These are phyloP conservation scores for Galerucella pusilla DNA, from an alignment of 2,888 invertebrate species.

Conservation along the genomic window DNA sequence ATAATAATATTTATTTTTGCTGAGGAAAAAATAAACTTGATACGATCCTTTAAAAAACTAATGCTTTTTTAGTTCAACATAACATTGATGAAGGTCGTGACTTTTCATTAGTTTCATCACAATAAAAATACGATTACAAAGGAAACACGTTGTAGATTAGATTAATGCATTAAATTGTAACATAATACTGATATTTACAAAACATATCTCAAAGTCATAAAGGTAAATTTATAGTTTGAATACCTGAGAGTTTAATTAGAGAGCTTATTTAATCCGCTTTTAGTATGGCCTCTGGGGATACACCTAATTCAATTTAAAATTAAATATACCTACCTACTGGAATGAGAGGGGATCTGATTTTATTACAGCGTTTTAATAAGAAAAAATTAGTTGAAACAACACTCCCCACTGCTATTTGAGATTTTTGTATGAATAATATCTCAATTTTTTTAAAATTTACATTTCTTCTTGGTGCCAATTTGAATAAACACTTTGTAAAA, in stretches of 20 bases:
- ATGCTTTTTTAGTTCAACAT: background rate
- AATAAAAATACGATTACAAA: background rate
- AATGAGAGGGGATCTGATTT: too few relatives aligned
- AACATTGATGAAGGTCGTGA: background rate
- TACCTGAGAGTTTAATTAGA: background rate
- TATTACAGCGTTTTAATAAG: too few relatives aligned
- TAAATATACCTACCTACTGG: too few relatives aligned
- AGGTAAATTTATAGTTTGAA: background rate
- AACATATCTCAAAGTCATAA: background rate
- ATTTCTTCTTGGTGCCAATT: too few relatives aligned
- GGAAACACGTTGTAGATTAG: background rate
- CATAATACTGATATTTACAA: conserved; percentile 7
- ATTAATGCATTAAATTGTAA: background rate
- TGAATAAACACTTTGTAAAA: too few relatives aligned
- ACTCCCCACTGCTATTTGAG: too few relatives aligned
- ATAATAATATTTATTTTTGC: background rate
- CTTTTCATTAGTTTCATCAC: background rate
- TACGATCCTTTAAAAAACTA: background rate
- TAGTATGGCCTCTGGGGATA: background rate
- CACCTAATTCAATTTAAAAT: background rate
- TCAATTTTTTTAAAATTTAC: too few relatives aligned
- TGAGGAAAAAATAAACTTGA: background rate
- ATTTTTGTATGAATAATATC: too few relatives aligned
- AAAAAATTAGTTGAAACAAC: too few relatives aligned
- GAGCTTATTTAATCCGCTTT: background rate